phyloP scores from a whole-genome alignment of 30 jellyfish, hydroid and myxozoan species.

The Mastigias papua region DNA sequence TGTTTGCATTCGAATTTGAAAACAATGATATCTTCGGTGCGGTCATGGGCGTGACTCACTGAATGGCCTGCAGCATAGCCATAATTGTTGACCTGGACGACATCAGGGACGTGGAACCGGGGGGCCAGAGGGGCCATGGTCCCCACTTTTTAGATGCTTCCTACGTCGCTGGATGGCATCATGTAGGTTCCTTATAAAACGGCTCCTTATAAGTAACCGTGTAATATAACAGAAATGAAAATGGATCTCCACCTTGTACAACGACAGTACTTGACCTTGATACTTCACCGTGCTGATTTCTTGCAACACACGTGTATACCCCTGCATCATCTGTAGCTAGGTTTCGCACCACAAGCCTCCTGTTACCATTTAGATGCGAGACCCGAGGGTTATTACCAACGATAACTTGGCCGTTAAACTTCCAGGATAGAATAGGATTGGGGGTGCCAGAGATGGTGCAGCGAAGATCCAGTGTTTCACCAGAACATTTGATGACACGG shows the following conservation, averaged over 20 bases:
- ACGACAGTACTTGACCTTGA: conserved; percentile 29
- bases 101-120: too few relatives aligned
- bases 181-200: too few relatives aligned
- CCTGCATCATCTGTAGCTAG: conserved; percentile 56
- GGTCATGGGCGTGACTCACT: too few relatives aligned
- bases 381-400: conserved; percentile 12
- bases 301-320: conserved; percentile 33
- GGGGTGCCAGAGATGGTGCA: conserved; percentile 48
- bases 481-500: conserved; percentile 7
- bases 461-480: conserved; percentile 14
- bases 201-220: too few relatives aligned
- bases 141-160: too few relatives aligned
- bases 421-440: conserved; percentile 29
- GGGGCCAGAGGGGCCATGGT: too few relatives aligned
- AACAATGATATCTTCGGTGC: too few relatives aligned
- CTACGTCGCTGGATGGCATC: too few relatives aligned
- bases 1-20: too few relatives aligned
- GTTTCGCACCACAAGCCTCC: conserved; percentile 1
- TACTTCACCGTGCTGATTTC: conserved; percentile 41
- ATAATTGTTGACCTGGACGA: too few relatives aligned
- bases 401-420: conserved; percentile 6
- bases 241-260: conserved; percentile 44
- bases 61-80: too few relatives aligned
- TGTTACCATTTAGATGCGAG: conserved; percentile 2
- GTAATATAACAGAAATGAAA: too few relatives aligned